Evolutionary conservation across 2,797 vertebrate genomes (phyloP), one percentile per base, ranked within the genome.

Genomic region (Cossypha niveicapilla): DNA sequence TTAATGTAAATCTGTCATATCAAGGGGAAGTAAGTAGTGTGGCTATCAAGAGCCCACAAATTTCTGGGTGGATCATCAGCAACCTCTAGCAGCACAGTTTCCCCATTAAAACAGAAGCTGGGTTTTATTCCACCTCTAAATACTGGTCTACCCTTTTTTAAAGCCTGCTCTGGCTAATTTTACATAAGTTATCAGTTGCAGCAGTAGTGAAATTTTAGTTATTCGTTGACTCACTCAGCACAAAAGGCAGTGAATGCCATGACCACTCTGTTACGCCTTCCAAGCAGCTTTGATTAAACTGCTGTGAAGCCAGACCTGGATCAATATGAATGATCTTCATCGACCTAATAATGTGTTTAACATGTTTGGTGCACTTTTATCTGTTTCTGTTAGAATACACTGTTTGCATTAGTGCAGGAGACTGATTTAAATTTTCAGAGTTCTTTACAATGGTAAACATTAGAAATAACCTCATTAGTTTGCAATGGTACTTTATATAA

Each of bases 261-360:
- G 87, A 90, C 68, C 78, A 95, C 86, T 95, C 87, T 76, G 76
- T 75, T 96, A 73, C 71, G 65, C 95, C 58, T 97, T 96, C 92
- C 95, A 97, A 94, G 96, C 81, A 94, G 96, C 93, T 97, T 87
- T 97, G 95, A 97, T 97, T 97, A 96, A 97, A 95, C 84, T 85
- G 93, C 94, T 96, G 92, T 96, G 97, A 97, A 97, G 96, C 94
- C 93, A 97, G 96, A 96, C 91, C 75, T 92, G 84, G 95, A 98
- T 98, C 97, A 97, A 98, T 98, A 98, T 94, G 95, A 97, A 96
- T 96, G 96, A 97, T 92, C 96, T 96, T 93, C 97, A 97, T 97
- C 50, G 95, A 98, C 98, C 96, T 98, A 97, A 98, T 97, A 97
- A 97, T 97, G 95, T 97, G 96, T 97, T 97, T 98, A 98, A 97